Percentiles rank a stretch among this genome's conserved stretches.
These are phyloP conservation scores for Rousettus leschenaultii DNA, from an alignment of 2,113 vertebrate genomes.

Conservation along the genomic window DNA sequence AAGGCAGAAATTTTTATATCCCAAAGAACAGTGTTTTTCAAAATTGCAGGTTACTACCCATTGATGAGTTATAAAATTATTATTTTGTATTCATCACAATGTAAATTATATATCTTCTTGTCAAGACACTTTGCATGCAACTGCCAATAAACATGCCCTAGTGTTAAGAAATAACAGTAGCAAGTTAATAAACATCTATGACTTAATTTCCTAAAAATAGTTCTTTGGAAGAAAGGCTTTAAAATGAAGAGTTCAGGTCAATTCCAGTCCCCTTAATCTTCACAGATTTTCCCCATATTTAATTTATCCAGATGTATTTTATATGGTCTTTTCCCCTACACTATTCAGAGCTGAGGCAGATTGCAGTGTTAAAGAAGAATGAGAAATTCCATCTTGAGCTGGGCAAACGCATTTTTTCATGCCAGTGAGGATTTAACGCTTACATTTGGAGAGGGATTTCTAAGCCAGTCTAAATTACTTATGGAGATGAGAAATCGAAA, in stretches of 20 bases:
- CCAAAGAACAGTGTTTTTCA: neutral
- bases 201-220: constrained; percentile 1
- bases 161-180: neutral
- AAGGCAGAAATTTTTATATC: neutral
- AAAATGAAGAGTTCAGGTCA: neutral
- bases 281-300: neutral
- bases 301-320: neutral
- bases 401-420: neutral
- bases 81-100: neutral
- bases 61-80: neutral
- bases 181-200: constrained; percentile 24
- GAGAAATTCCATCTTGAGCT: neutral
- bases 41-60: neutral
- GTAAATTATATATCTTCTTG: neutral
- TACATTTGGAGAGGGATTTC: neutral
- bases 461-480: neutral
- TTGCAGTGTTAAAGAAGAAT: neutral
- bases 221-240: neutral
- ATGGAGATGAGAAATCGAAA: neutral
- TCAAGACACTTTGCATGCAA: neutral
- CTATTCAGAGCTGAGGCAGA: neutral
- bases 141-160: neutral
- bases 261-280: neutral
- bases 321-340: neutral
- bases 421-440: neutral